Conservation (phyloP, 2,797 vertebrate genomes). For the Scyliorhinus canicula region DNA sequence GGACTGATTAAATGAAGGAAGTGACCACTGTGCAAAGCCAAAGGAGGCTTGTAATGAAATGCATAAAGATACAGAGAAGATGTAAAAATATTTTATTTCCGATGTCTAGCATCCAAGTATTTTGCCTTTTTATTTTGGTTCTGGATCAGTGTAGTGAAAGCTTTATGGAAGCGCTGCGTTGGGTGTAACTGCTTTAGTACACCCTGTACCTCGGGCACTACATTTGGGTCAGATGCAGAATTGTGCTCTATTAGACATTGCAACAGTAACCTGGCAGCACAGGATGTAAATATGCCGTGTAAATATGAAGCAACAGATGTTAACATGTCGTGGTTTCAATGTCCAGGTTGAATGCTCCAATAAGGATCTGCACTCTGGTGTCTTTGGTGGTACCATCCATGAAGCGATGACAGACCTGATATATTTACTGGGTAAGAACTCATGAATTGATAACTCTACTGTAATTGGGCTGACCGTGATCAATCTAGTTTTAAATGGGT, state of each 20-base stretch:
- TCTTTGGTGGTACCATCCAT: slow-evolving; percentile 88
- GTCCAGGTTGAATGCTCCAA: slow-evolving; percentile 70
- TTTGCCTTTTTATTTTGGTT: background rate
- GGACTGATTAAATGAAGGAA: background rate
- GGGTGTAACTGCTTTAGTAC: background rate
- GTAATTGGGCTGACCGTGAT: background rate
- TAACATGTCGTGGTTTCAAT: background rate
- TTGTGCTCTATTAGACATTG: background rate
- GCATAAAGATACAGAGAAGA: background rate
- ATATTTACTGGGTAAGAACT: slow-evolving; percentile 72
- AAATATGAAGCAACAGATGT: background rate
- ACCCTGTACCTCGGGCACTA: background rate
- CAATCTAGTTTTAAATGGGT: no score
- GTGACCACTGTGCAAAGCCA: background rate
- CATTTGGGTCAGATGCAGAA: background rate
- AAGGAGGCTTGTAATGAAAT: background rate
- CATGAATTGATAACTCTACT: background rate
- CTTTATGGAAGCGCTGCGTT: background rate
- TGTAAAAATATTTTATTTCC: no score
- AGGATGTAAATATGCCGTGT: background rate
- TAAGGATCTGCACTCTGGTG: slow-evolving; percentile 90
- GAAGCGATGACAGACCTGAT: slow-evolving; percentile 95
- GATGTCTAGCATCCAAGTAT: background rate
- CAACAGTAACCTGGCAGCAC: background rate
- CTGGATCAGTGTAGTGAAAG: background rate